Evolutionary conservation across 2,113 vertebrate species (phyloP).

Genomic region (Accipiter cooperii): DNA sequence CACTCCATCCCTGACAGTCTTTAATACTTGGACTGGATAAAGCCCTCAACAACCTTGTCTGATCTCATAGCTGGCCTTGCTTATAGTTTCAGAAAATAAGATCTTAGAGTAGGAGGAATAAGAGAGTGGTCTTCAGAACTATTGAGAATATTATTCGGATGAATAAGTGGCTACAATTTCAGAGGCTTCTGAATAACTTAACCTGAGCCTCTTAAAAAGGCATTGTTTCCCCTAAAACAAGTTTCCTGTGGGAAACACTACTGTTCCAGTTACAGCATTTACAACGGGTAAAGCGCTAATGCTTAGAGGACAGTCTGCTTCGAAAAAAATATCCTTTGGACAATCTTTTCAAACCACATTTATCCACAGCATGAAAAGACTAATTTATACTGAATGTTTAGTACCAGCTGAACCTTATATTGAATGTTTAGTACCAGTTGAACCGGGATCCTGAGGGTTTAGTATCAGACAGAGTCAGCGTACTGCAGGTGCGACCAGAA

Average conservation of each 20-base stretch:
- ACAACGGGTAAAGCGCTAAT: background rate
- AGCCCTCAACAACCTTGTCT: background rate
- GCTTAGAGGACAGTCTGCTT: background rate
- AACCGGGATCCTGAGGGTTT: background rate
- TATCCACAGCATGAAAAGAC: background rate
- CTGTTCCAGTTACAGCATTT: background rate
- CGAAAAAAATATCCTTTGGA: background rate
- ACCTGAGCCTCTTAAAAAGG: background rate
- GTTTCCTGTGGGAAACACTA: background rate
- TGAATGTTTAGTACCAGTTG: background rate
- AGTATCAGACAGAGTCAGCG: background rate
- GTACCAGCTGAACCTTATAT: background rate
- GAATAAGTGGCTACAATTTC: background rate
- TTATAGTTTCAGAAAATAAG: background rate
- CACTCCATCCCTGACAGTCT: background rate
- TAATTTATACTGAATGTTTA: background rate
- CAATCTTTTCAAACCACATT: background rate
- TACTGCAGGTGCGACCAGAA: background rate
- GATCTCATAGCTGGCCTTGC: background rate
- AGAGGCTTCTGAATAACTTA: background rate
- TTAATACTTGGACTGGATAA: background rate
- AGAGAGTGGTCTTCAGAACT: background rate
- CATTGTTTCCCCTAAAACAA: background rate
- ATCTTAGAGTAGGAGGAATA: background rate
- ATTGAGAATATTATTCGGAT: background rate